These are phyloP conservation scores for Yasuhikotakia modesta DNA, from an alignment of 2,797 vertebrate genomes.

Conservation along the genomic window DNA sequence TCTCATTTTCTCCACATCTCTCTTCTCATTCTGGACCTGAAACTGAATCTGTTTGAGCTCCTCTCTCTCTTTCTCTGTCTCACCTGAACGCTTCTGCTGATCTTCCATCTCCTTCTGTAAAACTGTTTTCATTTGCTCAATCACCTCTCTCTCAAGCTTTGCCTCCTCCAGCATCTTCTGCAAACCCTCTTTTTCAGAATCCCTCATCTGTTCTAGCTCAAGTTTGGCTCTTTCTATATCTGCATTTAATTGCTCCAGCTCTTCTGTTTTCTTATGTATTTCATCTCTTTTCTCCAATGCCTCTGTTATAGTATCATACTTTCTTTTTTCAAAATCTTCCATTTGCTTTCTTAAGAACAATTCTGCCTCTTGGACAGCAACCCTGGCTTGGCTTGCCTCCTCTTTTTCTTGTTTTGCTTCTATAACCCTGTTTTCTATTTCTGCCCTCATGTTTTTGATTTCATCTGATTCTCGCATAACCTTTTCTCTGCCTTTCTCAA, in stretches of 20 bases:
- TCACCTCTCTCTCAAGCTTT: constrained; percentile 35
- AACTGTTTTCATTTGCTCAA: constrained; percentile 41
- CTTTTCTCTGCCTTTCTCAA: constrained; percentile 26
- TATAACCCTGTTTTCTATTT: constrained; percentile 36
- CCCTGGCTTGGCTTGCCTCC: constrained; percentile 31
- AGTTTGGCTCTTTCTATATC: constrained; percentile 37
- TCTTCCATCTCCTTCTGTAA: constrained; percentile 40
- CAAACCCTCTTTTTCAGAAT: constrained; percentile 28
- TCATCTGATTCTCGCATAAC: constrained; percentile 31
- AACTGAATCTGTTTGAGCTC: constrained; percentile 33
- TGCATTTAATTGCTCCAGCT: constrained; percentile 48
- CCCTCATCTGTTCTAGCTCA: constrained; percentile 12
- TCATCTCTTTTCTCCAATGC: constrained; percentile 47
- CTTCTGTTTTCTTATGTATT: constrained; percentile 46
- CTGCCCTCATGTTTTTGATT: constrained; percentile 33
- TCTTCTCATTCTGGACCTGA: constrained; percentile 45
- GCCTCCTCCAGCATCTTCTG: constrained; percentile 30
- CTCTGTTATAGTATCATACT: constrained; percentile 46
- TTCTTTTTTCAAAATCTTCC: constrained; percentile 54
- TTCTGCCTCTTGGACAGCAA: constrained; percentile 31
- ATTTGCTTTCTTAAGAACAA: constrained; percentile 38
- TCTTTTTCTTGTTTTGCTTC: constrained; percentile 31
- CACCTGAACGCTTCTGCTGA: constrained; percentile 26
- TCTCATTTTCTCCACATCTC: constrained; percentile 47
- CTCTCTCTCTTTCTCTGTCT: constrained; percentile 35